phyloP scores from a whole-genome alignment of 1,140 invertebrate species.

The Sitophilus oryzae region DNA sequence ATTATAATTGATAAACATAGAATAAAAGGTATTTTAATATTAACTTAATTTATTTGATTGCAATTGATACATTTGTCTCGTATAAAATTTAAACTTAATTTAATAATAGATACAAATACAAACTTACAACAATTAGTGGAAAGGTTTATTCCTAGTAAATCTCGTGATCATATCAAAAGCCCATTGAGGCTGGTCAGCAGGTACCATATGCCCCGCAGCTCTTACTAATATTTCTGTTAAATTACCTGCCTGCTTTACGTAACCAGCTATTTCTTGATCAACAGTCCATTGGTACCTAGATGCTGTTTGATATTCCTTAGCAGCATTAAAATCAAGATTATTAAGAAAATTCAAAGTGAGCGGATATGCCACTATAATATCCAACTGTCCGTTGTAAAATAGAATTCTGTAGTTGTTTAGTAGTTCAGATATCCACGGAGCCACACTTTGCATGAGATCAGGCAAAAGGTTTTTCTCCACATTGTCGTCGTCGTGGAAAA shows the following conservation, averaged over 20 bases:
- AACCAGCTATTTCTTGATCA: slow-evolving; percentile 64
- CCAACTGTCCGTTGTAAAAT: slow-evolving; percentile 76
- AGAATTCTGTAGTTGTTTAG: slow-evolving; percentile 59
- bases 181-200: slow-evolving; percentile 70
- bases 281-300: slow-evolving; percentile 58
- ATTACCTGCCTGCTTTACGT: slow-evolving; percentile 61
- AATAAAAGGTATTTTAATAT: too few relatives aligned
- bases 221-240: slow-evolving; percentile 71
- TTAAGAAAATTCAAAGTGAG: slow-evolving; percentile 64
- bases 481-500: slow-evolving; percentile 46
- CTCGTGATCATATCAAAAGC: slow-evolving; percentile 67
- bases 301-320: slow-evolving; percentile 56
- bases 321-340: slow-evolving; percentile 57
- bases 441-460: slow-evolving; percentile 77
- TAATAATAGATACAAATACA: too few relatives aligned
- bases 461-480: slow-evolving; percentile 26
- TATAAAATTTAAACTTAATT: too few relatives aligned
- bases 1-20: too few relatives aligned
- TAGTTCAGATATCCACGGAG: slow-evolving; percentile 65
- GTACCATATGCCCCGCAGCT: slow-evolving; percentile 77
- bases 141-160: slow-evolving; percentile 59
- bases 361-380: slow-evolving; percentile 77
- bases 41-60: too few relatives aligned
- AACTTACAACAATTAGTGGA: slow-evolving; percentile 29
- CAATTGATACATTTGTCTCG: too few relatives aligned